Evolutionary conservation across 2,797 vertebrate genomes (phyloP).

Genomic region (Artibeus jamaicensis): DNA sequence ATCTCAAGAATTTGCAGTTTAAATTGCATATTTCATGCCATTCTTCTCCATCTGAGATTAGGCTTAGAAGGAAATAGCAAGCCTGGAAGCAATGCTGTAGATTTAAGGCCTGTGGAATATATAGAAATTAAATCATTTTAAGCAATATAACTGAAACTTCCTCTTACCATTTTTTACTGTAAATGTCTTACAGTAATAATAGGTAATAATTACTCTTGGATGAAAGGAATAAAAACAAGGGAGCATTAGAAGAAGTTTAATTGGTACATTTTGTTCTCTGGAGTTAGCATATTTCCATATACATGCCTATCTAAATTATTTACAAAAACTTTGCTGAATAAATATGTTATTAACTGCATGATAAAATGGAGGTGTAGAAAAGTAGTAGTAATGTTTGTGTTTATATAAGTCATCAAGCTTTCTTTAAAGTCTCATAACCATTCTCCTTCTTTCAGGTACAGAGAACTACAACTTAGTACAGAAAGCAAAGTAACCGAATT

Average conservation of each 20-base stretch:
- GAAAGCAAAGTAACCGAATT: conserved; percentile 92
- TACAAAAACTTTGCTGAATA: conserved; percentile 23
- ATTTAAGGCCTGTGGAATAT: conserved; percentile 5
- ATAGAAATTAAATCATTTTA: conserved; percentile 31
- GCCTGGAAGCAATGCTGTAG: neutral
- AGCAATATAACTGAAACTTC: conserved; percentile 11
- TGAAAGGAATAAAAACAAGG: neutral
- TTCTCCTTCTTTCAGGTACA: conserved; percentile 85
- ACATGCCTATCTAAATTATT: conserved; percentile 23
- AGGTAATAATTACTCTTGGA: neutral
- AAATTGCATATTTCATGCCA: neutral
- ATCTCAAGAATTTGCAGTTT: neutral
- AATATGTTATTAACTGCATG: neutral
- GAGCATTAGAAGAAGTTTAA: neutral
- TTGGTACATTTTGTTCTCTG: neutral
- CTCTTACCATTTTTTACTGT: conserved; percentile 31
- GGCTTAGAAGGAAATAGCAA: conserved; percentile 21
- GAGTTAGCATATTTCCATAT: neutral
- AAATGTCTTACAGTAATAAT: conserved; percentile 9
- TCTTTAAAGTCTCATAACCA: neutral
- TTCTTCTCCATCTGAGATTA: neutral
- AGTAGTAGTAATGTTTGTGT: neutral
- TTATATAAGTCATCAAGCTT: neutral
- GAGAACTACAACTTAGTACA: conserved; percentile 92
- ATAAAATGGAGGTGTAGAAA: neutral